These are phyloP conservation scores for Sthenelais limicola DNA, from an alignment of 2,888 invertebrate genomes.

Conservation along the genomic window DNA sequence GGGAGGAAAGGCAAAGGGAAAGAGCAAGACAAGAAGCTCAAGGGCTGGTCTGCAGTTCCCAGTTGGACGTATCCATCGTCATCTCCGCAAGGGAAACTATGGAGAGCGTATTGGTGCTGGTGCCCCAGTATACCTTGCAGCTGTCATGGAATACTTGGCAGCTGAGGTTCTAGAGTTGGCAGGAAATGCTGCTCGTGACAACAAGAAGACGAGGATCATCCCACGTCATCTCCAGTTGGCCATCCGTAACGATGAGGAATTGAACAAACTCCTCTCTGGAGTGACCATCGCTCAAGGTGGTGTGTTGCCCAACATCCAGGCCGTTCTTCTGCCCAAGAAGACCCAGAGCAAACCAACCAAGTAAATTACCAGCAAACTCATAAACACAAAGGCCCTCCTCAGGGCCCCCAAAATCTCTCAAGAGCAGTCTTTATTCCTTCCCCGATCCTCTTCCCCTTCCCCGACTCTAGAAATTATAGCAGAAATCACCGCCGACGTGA, in stretches of 20 bases:
- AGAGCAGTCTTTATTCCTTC: not conserved
- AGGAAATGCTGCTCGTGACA: slow-evolving; percentile 75
- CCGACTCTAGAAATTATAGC: no score
- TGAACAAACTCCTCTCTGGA: slow-evolving; percentile 83
- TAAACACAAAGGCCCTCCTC: slow-evolving; percentile 1
- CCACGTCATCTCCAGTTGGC: slow-evolving; percentile 86
- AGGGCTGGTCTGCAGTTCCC: slow-evolving; percentile 72
- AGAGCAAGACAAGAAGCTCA: slow-evolving; percentile 68
- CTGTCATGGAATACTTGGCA: slow-evolving; percentile 74
- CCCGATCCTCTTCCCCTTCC: no score
- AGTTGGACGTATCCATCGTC: slow-evolving; percentile 71
- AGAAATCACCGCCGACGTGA: no score
- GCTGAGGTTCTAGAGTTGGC: slow-evolving; percentile 77
- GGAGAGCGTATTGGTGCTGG: slow-evolving; percentile 71
- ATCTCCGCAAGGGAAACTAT: slow-evolving; percentile 71
- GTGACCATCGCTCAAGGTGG: slow-evolving; percentile 90
- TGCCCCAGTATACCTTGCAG: slow-evolving; percentile 71
- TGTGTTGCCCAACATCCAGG: slow-evolving; percentile 86
- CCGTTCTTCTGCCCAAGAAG: slow-evolving; percentile 83
- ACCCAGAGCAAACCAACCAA: slow-evolving; percentile 69
- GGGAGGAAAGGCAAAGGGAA: slow-evolving; percentile 70
- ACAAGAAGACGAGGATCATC: slow-evolving; percentile 81
- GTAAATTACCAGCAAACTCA: not conserved
- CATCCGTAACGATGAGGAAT: slow-evolving; percentile 86
- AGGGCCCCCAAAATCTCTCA: slow-evolving; percentile 15